Conservation (phyloP, 2,797 vertebrate genomes). For the Falco berigora region DNA sequence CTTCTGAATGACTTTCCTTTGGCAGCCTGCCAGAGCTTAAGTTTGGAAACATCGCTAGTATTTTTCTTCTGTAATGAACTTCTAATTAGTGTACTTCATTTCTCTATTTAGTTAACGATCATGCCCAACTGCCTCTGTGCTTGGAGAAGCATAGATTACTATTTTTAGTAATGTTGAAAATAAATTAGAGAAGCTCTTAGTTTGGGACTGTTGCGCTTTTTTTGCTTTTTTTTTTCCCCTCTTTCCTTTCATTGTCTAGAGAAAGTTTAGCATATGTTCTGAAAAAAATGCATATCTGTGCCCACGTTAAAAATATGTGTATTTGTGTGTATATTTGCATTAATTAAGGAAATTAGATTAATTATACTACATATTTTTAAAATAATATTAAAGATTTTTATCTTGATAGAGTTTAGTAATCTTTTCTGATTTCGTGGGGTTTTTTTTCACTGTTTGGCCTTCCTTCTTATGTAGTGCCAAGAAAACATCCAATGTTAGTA, state of each 20-base stretch:
- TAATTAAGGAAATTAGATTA: not conserved
- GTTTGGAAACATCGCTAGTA: constrained; percentile 22
- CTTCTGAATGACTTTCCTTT: constrained; percentile 15
- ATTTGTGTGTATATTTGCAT: not conserved
- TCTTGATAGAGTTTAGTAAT: not conserved
- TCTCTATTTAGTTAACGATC: not conserved
- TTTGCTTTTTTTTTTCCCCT: not conserved
- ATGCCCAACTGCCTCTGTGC: not conserved
- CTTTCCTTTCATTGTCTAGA: not conserved
- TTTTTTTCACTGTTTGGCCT: not conserved
- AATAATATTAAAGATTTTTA: not conserved
- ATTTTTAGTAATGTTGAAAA: not conserved
- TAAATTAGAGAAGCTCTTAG: not conserved
- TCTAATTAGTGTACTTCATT: constrained; percentile 40
- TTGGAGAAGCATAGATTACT: not conserved
- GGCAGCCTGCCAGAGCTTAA: not conserved
- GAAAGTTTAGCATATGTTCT: not conserved
- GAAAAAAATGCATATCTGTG: not conserved
- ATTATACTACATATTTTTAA: not conserved
- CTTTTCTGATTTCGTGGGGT: not conserved
- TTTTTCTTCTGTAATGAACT: constrained; percentile 30
- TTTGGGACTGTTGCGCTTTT: not conserved
- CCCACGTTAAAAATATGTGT: not conserved
- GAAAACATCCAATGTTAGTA: not conserved
- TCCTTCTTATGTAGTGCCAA: not conserved